These are phyloP conservation scores for Carlito syrichta DNA, from an alignment of 2,113 vertebrate genomes.

Conservation along the genomic window DNA sequence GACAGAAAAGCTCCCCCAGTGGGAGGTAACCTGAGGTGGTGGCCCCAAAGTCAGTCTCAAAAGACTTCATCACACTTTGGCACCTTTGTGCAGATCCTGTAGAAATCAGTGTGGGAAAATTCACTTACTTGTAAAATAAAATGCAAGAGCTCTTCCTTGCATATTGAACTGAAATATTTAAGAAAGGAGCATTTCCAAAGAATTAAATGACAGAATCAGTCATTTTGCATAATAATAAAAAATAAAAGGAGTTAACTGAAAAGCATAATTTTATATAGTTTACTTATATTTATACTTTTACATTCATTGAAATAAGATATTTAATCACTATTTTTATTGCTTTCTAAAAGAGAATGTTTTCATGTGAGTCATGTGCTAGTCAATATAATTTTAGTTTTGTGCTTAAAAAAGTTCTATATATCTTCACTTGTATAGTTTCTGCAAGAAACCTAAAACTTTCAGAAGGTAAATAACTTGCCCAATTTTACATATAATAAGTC, in stretches of 20 bases:
- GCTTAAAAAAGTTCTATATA: background rate
- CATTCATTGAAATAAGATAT: background rate
- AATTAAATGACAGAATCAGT: background rate
- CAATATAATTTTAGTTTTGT: conserved; percentile 29
- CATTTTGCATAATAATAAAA: background rate
- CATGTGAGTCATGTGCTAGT: background rate
- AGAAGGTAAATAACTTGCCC: background rate
- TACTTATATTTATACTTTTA: conserved; percentile 33
- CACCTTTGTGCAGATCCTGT: conserved; percentile 4
- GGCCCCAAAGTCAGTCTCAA: no score
- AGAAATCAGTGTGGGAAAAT: background rate
- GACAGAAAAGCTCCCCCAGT: no score
- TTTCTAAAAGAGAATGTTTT: background rate
- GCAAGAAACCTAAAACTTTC: background rate
- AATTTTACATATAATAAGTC: background rate
- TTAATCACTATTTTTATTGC: conserved; percentile 26
- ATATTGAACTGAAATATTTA: conserved; percentile 29
- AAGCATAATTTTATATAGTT: background rate
- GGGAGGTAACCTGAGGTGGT: no score
- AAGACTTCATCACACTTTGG: background rate
- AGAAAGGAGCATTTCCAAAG: conserved; percentile 13
- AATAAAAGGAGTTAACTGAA: conserved; percentile 16
- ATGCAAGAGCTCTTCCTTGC: background rate
- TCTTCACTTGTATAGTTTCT: background rate
- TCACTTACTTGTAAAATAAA: conserved; percentile 26